These are phyloP conservation scores for Choloepus didactylus DNA, from an alignment of 2,797 vertebrate genomes.

Conservation along the genomic window DNA sequence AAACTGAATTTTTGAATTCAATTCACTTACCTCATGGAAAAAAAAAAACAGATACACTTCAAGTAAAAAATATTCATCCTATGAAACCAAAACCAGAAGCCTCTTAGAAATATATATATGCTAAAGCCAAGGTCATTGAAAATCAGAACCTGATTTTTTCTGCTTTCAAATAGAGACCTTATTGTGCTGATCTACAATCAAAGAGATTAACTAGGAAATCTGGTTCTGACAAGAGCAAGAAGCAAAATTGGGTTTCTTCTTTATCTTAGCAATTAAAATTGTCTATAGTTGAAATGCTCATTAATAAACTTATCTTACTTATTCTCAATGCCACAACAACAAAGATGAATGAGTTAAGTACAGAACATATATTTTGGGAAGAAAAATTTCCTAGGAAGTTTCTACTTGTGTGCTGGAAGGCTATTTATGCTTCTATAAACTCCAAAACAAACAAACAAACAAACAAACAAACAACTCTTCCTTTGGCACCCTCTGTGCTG, in stretches of 20 bases:
- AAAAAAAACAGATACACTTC: neutral
- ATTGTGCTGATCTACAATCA: neutral
- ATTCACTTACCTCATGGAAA: neutral
- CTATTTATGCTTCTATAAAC: neutral
- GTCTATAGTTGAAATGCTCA: neutral
- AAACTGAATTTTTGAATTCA: neutral
- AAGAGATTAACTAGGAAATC: neutral
- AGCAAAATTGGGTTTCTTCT: constrained; percentile 7
- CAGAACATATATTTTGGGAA: neutral
- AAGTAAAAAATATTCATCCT: neutral
- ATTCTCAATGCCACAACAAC: constrained; percentile 1
- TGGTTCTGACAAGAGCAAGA: constrained; percentile 58
- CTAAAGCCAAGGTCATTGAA: constrained; percentile 63
- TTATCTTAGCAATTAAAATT: constrained; percentile 65
- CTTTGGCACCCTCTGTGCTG: neutral
- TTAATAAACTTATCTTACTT: constrained; percentile 51
- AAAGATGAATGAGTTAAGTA: constrained; percentile 31
- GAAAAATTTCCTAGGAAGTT: neutral
- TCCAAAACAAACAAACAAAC: neutral
- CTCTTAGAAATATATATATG: neutral
- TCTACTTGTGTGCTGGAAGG: neutral
- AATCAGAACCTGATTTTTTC: neutral
- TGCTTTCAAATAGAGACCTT: neutral
- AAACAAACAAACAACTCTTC: neutral
- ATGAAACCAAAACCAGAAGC: neutral